A percentile compares a stretch with the other conserved stretches of the same genome.
Conservation (phyloP, 2,113 vertebrate species). For the Cynopterus brachyotis region DNA sequence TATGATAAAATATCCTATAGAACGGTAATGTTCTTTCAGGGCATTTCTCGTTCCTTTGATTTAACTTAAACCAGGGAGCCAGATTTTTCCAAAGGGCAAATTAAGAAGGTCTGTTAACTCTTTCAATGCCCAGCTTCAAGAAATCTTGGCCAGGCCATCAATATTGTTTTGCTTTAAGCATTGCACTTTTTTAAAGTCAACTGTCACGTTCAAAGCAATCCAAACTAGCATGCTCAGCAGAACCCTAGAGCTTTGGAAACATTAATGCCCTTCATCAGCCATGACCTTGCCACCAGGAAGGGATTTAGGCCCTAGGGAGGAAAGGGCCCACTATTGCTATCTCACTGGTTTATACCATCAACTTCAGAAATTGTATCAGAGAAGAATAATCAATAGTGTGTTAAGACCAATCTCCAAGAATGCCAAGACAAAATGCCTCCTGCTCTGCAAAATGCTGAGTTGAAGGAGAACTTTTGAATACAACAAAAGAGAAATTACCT, state of each 20-base stretch:
- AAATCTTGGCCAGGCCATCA: constrained; percentile 1
- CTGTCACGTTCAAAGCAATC: constrained; percentile 49
- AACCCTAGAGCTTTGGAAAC: constrained; percentile 60
- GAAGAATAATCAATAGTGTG: constrained; percentile 65
- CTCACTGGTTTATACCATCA: constrained; percentile 61
- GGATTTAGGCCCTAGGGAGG: constrained; percentile 53
- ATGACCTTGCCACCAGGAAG: constrained; percentile 59
- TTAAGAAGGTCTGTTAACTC: constrained; percentile 43
- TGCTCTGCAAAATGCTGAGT: constrained; percentile 53
- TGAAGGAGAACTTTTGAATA: constrained; percentile 63
- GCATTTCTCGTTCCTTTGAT: constrained; percentile 29
- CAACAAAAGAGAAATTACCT: constrained; percentile 63
- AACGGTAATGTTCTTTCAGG: neutral
- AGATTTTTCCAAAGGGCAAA: neutral
- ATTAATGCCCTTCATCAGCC: constrained; percentile 49
- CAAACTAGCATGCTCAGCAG: constrained; percentile 35
- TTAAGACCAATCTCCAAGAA: constrained; percentile 37
- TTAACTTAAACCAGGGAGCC: constrained; percentile 8
- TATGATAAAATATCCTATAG: neutral
- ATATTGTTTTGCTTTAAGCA: constrained; percentile 7
- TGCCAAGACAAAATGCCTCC: constrained; percentile 34
- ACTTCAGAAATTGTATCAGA: constrained; percentile 53
- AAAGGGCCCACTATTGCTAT: constrained; percentile 50
- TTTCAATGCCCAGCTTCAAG: neutral
- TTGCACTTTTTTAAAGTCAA: constrained; percentile 51